Conservation (phyloP, 23 tunicate species). For the Ciona savignyi region DNA sequence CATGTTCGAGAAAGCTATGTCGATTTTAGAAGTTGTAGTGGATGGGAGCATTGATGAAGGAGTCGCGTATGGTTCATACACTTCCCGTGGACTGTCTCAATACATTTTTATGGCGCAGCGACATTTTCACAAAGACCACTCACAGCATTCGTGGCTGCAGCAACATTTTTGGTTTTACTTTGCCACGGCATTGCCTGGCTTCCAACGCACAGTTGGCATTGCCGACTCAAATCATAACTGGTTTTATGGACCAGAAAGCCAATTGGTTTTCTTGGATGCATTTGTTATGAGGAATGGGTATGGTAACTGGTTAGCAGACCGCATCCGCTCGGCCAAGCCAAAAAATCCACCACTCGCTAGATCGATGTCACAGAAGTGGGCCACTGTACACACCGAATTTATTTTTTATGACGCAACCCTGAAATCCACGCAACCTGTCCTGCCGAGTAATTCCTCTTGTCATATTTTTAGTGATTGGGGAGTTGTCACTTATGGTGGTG, state of each 20-base stretch:
- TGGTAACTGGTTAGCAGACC: constrained; percentile 95
- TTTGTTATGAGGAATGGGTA: constrained; percentile 75
- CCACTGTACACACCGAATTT: constrained; percentile 70
- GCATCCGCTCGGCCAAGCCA: constrained; percentile 43
- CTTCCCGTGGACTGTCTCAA: constrained; percentile 65
- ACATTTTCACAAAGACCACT: constrained; percentile 69
- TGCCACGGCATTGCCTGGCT: constrained; percentile 85
- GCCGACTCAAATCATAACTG: constrained; percentile 88
- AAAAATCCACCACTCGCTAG: constrained; percentile 71
- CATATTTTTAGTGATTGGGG: constrained; percentile 95
- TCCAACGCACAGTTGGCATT: constrained; percentile 84
- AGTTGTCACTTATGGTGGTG: constrained; percentile 88
- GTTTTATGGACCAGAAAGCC: constrained; percentile 98
- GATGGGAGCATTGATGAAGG: constrained; percentile 95
- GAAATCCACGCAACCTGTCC: constrained; percentile 18
- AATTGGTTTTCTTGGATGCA: constrained; percentile 79
- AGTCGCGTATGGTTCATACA: constrained; percentile 85
- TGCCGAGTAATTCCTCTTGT: constrained; percentile 14
- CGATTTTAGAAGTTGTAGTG: constrained; percentile 35
- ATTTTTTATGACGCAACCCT: constrained; percentile 60
- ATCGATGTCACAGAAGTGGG: constrained; percentile 51
- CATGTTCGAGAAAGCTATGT: constrained; percentile 54
- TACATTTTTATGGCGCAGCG: constrained; percentile 71
- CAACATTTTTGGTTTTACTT: constrained; percentile 81
- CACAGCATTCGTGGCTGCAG: constrained; percentile 65